Evolutionary conservation across 2,113 vertebrate genomes (phyloP), one percentile per base, ranked within the genome.

Genomic region (Laticauda colubrina): DNA sequence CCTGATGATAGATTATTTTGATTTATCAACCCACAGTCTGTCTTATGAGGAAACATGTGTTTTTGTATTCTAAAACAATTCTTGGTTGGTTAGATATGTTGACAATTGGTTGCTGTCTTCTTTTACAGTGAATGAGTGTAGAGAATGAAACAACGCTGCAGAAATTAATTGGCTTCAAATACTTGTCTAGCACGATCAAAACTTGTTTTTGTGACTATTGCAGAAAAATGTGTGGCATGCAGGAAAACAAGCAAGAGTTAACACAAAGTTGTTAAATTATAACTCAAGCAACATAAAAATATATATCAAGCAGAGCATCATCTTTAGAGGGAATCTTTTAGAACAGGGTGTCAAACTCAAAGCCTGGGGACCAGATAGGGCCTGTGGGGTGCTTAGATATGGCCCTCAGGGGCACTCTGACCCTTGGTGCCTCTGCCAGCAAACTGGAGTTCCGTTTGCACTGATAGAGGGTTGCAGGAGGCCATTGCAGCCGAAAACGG

Each of bases 201-300:
- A 29, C 87, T 45, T 90, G 26, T 69, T 21, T 95, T 88, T 91
- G 45, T 90, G 91, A 29, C 88, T 92, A 93, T 56, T 34, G 53
- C 75, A 96, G 94, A 95, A 85, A 90, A 91, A 89, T 93, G 88
- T 88, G 88, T 81, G 88, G 93, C 86, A 90, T 20, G 69, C 12
- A 45, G 29, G 94, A 95, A 96, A 95, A 87, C 29, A 95, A 94
- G 94, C 29, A 85, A 90, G 29, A 90, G 29, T 92, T 94, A 95
- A 89, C 23, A 51, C 23, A 81, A 85, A 91, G 57, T 95, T 93
- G 69, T 87, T 94, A 89, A 96, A 89, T 85, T 93, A 91, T 93
- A 92, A 92, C 51, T 86, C 89, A 51, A 92, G 91, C 34, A 95
- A 57, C 21, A 94, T 93, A 90, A 95, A 93, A 39, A 87, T 56